A percentile compares a stretch with the other conserved stretches of the same genome.
phyloP scores from a whole-genome alignment of 2,113 vertebrate genomes.

The Hippocampus abdominalis region DNA sequence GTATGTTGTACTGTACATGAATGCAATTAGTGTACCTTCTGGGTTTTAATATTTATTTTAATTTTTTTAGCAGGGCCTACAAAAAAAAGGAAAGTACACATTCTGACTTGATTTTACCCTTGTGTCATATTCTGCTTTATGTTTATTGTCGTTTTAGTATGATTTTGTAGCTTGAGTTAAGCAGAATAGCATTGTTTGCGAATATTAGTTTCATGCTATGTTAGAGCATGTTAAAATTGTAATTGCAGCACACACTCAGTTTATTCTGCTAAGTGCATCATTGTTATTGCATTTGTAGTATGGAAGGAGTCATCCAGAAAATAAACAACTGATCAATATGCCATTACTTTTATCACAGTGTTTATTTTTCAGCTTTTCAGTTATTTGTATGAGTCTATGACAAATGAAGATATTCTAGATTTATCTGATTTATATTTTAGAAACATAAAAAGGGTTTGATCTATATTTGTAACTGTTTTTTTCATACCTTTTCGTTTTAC shows the following conservation, averaged over 20 bases:
- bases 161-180: constrained; percentile 10
- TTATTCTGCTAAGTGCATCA: not conserved
- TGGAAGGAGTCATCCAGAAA: constrained; percentile 12
- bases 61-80: not conserved
- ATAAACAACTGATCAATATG: not conserved
- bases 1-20: not conserved
- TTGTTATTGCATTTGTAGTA: not conserved
- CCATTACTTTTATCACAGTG: constrained; percentile 5
- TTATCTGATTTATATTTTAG: constrained; percentile 47
- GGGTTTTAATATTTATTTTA: not conserved
- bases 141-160: constrained; percentile 11
- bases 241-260: not conserved
- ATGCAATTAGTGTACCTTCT: no score
- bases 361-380: constrained; percentile 18
- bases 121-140: not conserved
- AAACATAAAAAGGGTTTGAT: constrained; percentile 33
- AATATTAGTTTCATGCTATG: constrained; percentile 10
- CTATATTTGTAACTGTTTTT: constrained; percentile 34
- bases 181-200: constrained; percentile 11
- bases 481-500: no score
- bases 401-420: constrained; percentile 39
- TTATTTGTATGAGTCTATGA: constrained; percentile 34
- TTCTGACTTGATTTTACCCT: constrained; percentile 19
- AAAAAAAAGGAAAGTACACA: not conserved
- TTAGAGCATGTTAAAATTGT: not conserved